These are phyloP conservation scores for Cylindroiulus punctatus DNA, from an alignment of 2,888 invertebrate species.

Conservation along the genomic window DNA sequence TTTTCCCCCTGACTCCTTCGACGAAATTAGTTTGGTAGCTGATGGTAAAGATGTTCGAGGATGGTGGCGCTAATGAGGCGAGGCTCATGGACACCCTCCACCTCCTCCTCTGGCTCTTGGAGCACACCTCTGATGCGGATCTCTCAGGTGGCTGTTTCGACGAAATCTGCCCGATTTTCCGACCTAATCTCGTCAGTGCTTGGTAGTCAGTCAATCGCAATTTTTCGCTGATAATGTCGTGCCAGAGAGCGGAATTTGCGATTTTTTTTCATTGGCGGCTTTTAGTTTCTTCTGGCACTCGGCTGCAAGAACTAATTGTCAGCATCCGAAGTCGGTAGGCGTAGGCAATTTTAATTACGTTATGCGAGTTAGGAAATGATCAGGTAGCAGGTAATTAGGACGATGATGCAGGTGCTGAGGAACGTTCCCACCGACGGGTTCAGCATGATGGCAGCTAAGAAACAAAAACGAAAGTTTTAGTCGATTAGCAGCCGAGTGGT, in stretches of 20 bases:
- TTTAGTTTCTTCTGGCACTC: not conserved
- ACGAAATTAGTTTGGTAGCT: not conserved
- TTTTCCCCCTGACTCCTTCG: not conserved
- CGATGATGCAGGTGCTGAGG: conserved; percentile 37
- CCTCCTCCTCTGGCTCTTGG: not conserved
- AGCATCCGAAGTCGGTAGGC: conserved; percentile 28
- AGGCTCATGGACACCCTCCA: too few relatives aligned
- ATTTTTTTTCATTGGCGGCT: conserved; percentile 11
- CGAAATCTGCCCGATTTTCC: not conserved
- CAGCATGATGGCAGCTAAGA: conserved; percentile 17
- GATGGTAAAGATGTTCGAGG: conserved; percentile 40
- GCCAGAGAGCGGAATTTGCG: not conserved
- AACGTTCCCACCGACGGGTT: conserved; percentile 40
- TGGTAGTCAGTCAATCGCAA: not conserved
- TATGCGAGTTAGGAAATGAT: conserved; percentile 12
- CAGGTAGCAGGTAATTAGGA: conserved; percentile 34
- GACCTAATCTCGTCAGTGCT: not conserved
- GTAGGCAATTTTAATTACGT: conserved; percentile 31
- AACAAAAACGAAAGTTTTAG: not conserved
- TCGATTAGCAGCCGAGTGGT: not conserved
- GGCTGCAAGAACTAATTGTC: not conserved
- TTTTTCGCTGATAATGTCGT: not conserved
- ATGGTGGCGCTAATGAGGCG: not conserved
- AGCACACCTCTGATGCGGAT: conserved; percentile 10
- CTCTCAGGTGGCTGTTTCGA: not conserved